Evolutionary conservation across 2,113 vertebrate genomes (phyloP), one percentile per base, ranked within the genome.

Genomic region (Romanogobio albipinnatus): DNA sequence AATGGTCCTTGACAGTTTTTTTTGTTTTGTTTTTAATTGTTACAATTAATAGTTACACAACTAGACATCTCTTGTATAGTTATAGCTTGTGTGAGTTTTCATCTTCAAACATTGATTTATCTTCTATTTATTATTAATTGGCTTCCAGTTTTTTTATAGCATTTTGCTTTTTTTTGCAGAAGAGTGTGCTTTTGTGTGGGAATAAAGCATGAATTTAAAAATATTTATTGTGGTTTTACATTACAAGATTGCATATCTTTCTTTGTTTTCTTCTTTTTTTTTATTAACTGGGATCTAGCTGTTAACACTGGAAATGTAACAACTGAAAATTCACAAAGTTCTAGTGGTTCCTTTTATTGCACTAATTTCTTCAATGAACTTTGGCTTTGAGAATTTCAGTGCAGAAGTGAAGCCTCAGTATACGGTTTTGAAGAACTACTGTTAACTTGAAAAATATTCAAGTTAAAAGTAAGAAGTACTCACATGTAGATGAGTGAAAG

Each of bases 301-400:
- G 83, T 76, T 78, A 81, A 88, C 84, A 86, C 76, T 83, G 68
- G 85, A 76, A 89, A 87, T 84, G 73, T 81, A 80, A 76, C 24
- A n/a, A 58, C 70, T 86, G 49, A 85, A 86, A 88, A 91, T 94
- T 93, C 94, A 92, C 90, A 91, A 93, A 93, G 93, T 92, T 92
- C 95, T 93, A 91, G 92, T 92, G 89, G 93, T 94, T 95, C 92
- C 91, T 94, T 90, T 53, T 94, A 93, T 96, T 96, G 95, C 96
- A 96, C 96, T 97, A 95, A 95, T 68, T 79, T 93, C 94, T 93
- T 90, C 94, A 93, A 95, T 94, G 94, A 96, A 95, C 94, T 94
- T 95, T 94, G 92, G 94, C 93, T 92, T 95, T 70, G 95, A 94
- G 94, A 95, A 94, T 89, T 95, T 94, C 95, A 95, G 95, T 95